These are phyloP conservation scores for Glareola pratincola DNA, from an alignment of 2,113 vertebrate species.

Conservation along the genomic window DNA sequence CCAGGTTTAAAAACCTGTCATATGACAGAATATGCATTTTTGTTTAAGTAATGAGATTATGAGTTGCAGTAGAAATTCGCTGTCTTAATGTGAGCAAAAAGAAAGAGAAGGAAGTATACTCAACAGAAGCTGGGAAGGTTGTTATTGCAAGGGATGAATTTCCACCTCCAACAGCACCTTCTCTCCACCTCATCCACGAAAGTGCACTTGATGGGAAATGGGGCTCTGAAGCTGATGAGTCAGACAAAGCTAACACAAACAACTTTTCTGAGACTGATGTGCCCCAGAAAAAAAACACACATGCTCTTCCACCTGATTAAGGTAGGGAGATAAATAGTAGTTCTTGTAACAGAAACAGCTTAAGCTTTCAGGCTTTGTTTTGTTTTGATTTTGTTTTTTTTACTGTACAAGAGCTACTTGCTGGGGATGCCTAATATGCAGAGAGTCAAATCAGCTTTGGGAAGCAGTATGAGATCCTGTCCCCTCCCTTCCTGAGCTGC, in stretches of 20 bases:
- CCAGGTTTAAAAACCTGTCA: conserved; percentile 28
- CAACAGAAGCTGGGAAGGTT: not conserved
- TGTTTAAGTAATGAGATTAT: conserved; percentile 49
- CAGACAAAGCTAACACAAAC: not conserved
- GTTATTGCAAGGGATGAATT: not conserved
- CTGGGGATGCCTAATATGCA: not conserved
- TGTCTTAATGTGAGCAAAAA: not conserved
- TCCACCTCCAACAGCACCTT: not conserved
- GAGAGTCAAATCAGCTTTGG: not conserved
- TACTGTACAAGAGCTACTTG: not conserved
- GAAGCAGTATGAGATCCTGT: not conserved
- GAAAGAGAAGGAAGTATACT: not conserved
- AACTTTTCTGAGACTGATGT: not conserved
- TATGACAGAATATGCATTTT: conserved; percentile 40
- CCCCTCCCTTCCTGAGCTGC: not conserved
- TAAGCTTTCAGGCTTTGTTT: not conserved
- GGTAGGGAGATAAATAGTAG: not conserved
- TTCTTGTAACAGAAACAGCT: not conserved
- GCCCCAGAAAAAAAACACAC: not conserved
- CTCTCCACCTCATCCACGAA: not conserved
- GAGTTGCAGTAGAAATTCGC: not conserved
- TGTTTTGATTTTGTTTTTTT: not conserved
- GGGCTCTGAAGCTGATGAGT: not conserved
- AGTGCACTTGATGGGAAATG: not conserved
- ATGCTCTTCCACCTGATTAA: not conserved